Evolutionary conservation across 2,113 vertebrate species (phyloP).

Genomic region (Micromys minutus): DNA sequence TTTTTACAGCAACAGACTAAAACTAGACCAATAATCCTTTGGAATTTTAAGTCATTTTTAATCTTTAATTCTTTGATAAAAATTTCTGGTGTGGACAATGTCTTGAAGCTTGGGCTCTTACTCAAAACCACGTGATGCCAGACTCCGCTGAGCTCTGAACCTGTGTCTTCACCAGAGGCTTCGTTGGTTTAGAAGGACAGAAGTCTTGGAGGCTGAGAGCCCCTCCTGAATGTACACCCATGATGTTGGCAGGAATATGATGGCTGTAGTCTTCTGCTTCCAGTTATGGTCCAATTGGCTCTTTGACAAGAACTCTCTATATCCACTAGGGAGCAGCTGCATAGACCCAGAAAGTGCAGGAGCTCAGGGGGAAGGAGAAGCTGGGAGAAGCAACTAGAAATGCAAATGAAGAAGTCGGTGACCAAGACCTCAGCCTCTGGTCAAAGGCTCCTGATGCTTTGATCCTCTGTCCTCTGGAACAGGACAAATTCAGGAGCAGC

Average conservation of each 20-base stretch:
- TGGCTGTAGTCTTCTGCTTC: neutral
- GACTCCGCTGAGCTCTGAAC: neutral
- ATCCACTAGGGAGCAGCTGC: neutral
- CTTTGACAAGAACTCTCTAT: neutral
- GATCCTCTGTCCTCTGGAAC: neutral
- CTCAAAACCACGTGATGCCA: too few relatives aligned
- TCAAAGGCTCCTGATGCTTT: neutral
- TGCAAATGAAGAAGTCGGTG: neutral
- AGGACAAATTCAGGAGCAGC: neutral
- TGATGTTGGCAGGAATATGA: neutral
- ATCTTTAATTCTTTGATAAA: neutral
- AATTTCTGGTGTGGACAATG: neutral
- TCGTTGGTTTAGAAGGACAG: neutral
- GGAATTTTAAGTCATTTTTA: neutral
- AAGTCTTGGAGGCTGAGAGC: neutral
- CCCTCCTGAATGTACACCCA: neutral
- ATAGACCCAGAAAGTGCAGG: neutral
- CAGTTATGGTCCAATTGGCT: neutral
- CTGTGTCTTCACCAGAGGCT: neutral
- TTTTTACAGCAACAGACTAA: neutral
- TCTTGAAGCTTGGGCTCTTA: neutral
- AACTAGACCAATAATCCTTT: neutral
- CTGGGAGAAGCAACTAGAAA: neutral
- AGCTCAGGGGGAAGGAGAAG: neutral
- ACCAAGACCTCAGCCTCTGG: neutral